Evolutionary conservation across 2,797 vertebrate genomes (phyloP), one percentile per base, ranked within the genome.

Genomic region (Nyctibius grandis): DNA sequence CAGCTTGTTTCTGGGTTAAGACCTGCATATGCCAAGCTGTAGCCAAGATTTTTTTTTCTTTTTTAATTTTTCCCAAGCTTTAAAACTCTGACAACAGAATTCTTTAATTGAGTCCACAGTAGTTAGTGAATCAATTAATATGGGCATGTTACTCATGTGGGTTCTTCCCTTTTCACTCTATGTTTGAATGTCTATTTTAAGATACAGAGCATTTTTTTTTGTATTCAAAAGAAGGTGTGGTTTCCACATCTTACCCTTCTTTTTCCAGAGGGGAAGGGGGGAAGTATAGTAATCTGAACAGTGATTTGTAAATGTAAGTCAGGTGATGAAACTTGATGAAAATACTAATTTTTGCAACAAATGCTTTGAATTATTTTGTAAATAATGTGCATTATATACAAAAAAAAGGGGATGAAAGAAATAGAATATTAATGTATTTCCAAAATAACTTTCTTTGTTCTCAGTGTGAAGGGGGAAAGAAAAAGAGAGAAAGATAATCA

Each of bases 1-100:
- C 95, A 95, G 93, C 88, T 95, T 96, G 93, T 82, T 97, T 89
- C 94, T 96, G 85, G 92, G 94, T 93, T 93, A 96, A 96, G 96
- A 96, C 93, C 97, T 96, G 88, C 87, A 79, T 87, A 91, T 97
- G 95, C 90, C 73, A 95, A 96, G 88, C 91, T 97, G 92, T 88
- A 94, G 88, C 94, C 94, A 92, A 96, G 95, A 88, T 80, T 64
- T 64, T 3, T 42, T 69, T 48, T 33, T 45, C 36, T 48, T 65
- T 22, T 45, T 29, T 56, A 15, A 47, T 47, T 60, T 91, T 77
- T 29, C 1, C 68, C 33, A 50, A 95, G 89, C 90, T 91, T 95
- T 82, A 76, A 70, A 93, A 90, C 74, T 92, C 93, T 90, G 91
- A 96, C 89, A 89, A 80, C 86, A 85, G 81, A 94, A 64, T 90